Conservation (phyloP, 1,140 invertebrate species). For the Drosophila oshimai region DNA sequence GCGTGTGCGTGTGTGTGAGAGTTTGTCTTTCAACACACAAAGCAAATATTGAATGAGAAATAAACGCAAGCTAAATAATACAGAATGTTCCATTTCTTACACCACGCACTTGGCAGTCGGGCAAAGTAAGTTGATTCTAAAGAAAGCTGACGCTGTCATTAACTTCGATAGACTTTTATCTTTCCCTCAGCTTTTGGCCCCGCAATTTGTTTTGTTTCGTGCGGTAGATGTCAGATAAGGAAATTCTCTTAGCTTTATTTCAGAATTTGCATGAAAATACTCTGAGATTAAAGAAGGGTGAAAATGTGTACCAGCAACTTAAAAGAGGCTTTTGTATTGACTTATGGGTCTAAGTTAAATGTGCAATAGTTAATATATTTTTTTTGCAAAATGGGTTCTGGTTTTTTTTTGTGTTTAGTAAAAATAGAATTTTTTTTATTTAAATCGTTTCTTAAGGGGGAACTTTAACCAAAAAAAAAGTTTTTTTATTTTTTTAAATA, state of each 20-base stretch:
- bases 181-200: background rate
- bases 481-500: no score
- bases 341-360: no score
- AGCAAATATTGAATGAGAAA: slow-evolving; percentile 79
- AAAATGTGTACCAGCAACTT: no score
- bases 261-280: background rate
- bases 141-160: slow-evolving; percentile 63
- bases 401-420: no score
- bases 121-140: slow-evolving; percentile 35
- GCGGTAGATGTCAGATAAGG: background rate
- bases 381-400: no score
- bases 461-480: no score
- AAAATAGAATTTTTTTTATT: no score
- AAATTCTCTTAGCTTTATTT: background rate
- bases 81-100: background rate
- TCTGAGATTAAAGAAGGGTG: background rate
- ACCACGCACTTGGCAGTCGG: slow-evolving; percentile 7
- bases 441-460: no score
- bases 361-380: no score
- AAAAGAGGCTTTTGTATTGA: no score
- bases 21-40: slow-evolving; percentile 73
- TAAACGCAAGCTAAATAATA: slow-evolving; percentile 67
- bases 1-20: slow-evolving; percentile 10
- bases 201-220: slow-evolving; percentile 16
- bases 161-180: slow-evolving; percentile 44